Evolutionary conservation across 2,113 vertebrate species (phyloP), one percentile per base, ranked within the genome.

Genomic region (Chaenocephalus aceratus): DNA sequence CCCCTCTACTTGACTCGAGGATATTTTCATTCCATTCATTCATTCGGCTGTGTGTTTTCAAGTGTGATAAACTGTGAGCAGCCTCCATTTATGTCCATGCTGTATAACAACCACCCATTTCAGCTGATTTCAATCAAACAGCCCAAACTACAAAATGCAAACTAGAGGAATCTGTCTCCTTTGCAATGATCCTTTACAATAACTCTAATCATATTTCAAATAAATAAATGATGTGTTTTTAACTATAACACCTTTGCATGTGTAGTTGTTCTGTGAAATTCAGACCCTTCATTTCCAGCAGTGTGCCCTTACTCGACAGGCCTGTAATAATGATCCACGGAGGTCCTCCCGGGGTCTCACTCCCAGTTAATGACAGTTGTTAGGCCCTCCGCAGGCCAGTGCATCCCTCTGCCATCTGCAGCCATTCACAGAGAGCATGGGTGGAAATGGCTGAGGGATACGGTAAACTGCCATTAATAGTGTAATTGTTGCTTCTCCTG

Each of bases 301-400:
- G 48, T 13, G 41, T 79, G 58, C 53, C 51, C 80, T 84, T 87
- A 26, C 36, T 23, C 3, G 86, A 76, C 89, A 82, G 81, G 66
- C 67, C 74, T 83, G 82, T 80, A 85, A 88, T 79, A 60, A 60
- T 78, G 81, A 85, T 82, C 82, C 82, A 69, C 51, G 54, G 61
- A 82, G 72, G 77, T 79, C 61, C 68, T 81, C 69, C 56, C 61
- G 79, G 72, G 69, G 26, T 77, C 66, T 72, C 80, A 78, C 80
- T 89, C 88, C 84, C 86, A 88, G 74, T 79, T 91, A 92, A 93
- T 91, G 86, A 86, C 85, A 75, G 87, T 89, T 83, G 91, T 91
- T 79, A 88, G 87, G 72, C 72, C 84, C 86, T 88, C 86, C 80
- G 74, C 85, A 80, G 82, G 84, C 82, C 73, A 52, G 36, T 52